Percentiles rank a stretch among this genome's conserved stretches.
phyloP scores from a whole-genome alignment of 1,140 invertebrate genomes.

The Planococcus citri region DNA sequence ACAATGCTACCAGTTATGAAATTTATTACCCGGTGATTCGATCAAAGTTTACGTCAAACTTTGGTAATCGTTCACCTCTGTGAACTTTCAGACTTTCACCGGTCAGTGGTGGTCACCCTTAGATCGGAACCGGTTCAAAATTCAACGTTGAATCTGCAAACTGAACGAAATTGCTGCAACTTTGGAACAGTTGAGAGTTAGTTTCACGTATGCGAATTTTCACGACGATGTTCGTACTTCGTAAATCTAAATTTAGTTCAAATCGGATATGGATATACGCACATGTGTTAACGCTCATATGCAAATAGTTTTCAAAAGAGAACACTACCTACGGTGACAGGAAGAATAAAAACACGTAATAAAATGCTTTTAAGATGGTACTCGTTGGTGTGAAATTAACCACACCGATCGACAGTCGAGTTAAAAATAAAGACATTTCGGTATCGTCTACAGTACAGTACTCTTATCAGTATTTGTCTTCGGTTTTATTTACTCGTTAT shows the following conservation, averaged over 20 bases:
- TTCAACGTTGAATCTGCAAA: neutral
- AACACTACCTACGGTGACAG: neutral
- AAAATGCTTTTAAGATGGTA: neutral
- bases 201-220: neutral
- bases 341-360: neutral
- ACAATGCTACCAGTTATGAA: neutral
- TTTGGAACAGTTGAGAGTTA: no score
- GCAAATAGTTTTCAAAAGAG: neutral
- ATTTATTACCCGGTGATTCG: neutral
- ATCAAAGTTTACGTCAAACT: neutral
- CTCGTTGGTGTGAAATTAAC: neutral
- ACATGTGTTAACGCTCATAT: conserved; percentile 6
- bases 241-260: neutral
- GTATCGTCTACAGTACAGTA: no score
- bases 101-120: no score
- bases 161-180: no score
- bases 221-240: no score
- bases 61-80: neutral
- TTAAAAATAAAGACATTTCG: no score
- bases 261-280: neutral
- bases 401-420: no score
- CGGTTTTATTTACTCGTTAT: no score
- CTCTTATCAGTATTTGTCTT: no score
- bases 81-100: no score
- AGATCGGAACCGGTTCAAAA: neutral